These are phyloP conservation scores for Cyprinodon brontotheroides DNA, from an alignment of 2,113 vertebrate genomes.

Conservation along the genomic window DNA sequence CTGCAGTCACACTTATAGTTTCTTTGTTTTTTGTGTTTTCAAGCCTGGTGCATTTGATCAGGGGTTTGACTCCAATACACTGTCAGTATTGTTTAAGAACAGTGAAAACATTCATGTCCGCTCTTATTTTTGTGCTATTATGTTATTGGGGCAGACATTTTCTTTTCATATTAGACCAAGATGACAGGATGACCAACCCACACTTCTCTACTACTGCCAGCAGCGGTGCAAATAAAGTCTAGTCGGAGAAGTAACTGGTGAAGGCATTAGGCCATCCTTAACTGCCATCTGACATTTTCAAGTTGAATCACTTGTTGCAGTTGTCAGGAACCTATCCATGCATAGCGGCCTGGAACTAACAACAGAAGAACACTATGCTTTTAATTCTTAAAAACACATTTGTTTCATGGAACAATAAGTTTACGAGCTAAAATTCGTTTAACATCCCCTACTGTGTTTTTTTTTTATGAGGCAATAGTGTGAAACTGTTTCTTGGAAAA, in stretches of 20 bases:
- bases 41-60: neutral
- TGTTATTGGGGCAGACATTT: constrained; percentile 5
- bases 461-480: too few species aligned
- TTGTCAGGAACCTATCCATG: neutral
- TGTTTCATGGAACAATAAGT: neutral
- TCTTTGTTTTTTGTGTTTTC: neutral
- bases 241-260: neutral
- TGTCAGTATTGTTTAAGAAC: neutral
- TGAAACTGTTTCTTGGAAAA: neutral
- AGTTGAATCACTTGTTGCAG: neutral
- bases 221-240: constrained; percentile 4
- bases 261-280: neutral
- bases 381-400: neutral
- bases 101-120: constrained; percentile 1
- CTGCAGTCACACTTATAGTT: neutral
- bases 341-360: neutral
- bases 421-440: neutral
- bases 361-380: neutral
- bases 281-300: constrained; percentile 12
- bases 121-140: neutral
- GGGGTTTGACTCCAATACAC: neutral
- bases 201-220: constrained; percentile 7
- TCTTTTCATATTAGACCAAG: constrained; percentile 1
- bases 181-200: constrained; percentile 7
- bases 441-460: neutral